phyloP scores from a whole-genome alignment of 92 coral and sea anemone genomes.

The Bergia sp. region DNA sequence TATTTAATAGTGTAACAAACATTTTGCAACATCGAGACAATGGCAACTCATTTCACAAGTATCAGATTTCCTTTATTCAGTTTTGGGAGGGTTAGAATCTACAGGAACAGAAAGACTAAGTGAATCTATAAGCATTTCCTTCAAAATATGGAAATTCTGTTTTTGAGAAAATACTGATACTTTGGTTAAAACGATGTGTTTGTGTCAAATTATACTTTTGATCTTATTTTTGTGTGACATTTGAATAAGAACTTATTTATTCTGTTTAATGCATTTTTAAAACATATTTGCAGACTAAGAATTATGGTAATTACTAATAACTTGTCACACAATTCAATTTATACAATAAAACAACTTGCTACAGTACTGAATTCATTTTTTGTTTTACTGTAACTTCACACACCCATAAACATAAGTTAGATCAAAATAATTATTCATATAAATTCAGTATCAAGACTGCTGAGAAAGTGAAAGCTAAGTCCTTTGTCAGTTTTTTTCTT shows the following conservation, averaged over 20 bases:
- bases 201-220: background rate
- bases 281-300: background rate
- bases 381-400: background rate
- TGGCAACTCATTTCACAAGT: background rate
- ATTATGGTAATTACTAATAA: too few species aligned
- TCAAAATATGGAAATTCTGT: background rate
- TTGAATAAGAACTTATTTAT: background rate
- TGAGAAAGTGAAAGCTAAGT: background rate
- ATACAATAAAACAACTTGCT: background rate
- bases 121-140: background rate
- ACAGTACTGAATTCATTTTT: background rate
- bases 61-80: background rate
- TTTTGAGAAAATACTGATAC: background rate
- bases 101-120: background rate
- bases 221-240: background rate
- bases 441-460: background rate
- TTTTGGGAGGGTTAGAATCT: background rate
- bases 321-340: background rate
- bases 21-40: conserved; percentile 1
- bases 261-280: too few species aligned
- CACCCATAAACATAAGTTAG: too few species aligned
- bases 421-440: too few species aligned
- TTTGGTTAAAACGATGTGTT: background rate
- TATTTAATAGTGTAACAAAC: background rate
- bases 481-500: background rate